phyloP scores from a whole-genome alignment of 2,797 vertebrate species.

The Neosilurus hyrtlii region DNA sequence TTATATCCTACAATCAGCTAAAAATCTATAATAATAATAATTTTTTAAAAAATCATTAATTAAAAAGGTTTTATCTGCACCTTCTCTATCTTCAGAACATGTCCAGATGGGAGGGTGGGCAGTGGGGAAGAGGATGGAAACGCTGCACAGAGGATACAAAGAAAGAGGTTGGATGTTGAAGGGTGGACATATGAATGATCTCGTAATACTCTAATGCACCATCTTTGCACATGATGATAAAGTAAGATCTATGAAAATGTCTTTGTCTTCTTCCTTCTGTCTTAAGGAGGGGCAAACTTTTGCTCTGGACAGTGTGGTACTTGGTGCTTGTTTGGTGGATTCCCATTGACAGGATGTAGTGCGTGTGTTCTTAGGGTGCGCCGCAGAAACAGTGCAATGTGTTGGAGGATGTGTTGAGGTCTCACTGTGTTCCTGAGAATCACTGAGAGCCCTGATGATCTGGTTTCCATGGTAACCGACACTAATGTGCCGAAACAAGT shows the following conservation, averaged over 20 bases:
- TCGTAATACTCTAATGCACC: slow-evolving; percentile 1
- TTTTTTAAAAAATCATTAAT: background rate
- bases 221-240: background rate
- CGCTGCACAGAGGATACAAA: slow-evolving; percentile 18
- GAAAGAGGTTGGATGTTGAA: background rate
- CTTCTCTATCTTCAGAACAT: slow-evolving; percentile 24
- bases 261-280: slow-evolving; percentile 1
- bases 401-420: slow-evolving; percentile 11
- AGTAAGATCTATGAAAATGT: slow-evolving; percentile 8
- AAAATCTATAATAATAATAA: background rate
- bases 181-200: slow-evolving; percentile 2
- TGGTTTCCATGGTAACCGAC: slow-evolving; percentile 46
- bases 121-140: background rate
- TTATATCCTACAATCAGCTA: background rate
- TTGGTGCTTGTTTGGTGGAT: background rate
- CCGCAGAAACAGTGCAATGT: background rate
- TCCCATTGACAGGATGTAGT: background rate
- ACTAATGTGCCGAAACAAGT: slow-evolving; percentile 13
- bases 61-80: slow-evolving; percentile 1
- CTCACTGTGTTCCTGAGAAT: slow-evolving; percentile 41
- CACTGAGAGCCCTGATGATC: slow-evolving; percentile 8
- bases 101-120: slow-evolving; percentile 27
- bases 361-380: background rate
- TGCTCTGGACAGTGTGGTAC: background rate
- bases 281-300: background rate